Evolutionary conservation across 2,888 invertebrate species (phyloP).

Genomic region (Lasioglossum leucozonium): DNA sequence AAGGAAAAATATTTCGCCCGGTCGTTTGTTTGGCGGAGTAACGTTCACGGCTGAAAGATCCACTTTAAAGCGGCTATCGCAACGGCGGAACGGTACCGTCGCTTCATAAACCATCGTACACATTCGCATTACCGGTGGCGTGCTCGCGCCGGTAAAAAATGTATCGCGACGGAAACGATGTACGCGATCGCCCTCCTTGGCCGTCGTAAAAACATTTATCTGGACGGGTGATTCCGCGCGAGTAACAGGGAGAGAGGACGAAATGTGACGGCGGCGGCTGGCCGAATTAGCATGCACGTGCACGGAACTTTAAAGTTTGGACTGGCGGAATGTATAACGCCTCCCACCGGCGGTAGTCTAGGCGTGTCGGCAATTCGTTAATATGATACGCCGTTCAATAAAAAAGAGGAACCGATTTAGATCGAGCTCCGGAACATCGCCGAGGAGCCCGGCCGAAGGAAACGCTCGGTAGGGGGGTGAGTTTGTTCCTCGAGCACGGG

Average conservation of each 20-base stretch:
- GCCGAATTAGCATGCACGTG: slow-evolving; percentile 67
- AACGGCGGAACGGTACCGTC: background rate
- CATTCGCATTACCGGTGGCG: slow-evolving; percentile 6
- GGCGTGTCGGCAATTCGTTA: slow-evolving; percentile 61
- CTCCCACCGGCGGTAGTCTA: slow-evolving; percentile 1
- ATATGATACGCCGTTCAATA: slow-evolving; percentile 63
- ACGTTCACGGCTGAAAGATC: background rate
- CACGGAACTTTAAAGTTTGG: slow-evolving; percentile 66
- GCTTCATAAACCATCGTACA: slow-evolving; percentile 30
- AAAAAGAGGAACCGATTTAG: slow-evolving; percentile 50
- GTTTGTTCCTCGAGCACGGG: slow-evolving; percentile 18
- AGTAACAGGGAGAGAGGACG: slow-evolving; percentile 23
- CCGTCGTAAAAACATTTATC: slow-evolving; percentile 51
- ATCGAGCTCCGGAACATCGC: slow-evolving; percentile 28
- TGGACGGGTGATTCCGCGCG: slow-evolving; percentile 23
- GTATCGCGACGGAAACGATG: slow-evolving; percentile 40
- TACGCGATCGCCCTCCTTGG: slow-evolving; percentile 20
- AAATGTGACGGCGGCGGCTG: slow-evolving; percentile 40
- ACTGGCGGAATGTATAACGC: slow-evolving; percentile 50
- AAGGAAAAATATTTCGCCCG: background rate
- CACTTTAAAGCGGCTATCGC: slow-evolving; percentile 6
- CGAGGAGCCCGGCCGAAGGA: background rate
- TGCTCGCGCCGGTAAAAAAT: slow-evolving; percentile 34
- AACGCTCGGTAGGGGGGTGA: background rate
- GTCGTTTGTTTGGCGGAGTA: background rate